These are phyloP conservation scores for Barypeithes pellucidus DNA, from an alignment of 2,888 invertebrate species.

Conservation along the genomic window DNA sequence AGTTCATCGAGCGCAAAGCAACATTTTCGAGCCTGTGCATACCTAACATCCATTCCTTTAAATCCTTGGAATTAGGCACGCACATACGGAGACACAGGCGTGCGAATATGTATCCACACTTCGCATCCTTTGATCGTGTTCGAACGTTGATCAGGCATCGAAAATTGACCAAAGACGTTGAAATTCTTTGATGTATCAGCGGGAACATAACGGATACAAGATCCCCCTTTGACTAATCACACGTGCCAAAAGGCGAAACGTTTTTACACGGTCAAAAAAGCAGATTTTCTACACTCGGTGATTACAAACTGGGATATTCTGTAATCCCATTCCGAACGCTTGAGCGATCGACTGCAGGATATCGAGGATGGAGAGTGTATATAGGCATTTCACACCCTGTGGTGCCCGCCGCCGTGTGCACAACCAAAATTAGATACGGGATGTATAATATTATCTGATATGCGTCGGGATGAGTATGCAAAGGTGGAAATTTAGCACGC, in stretches of 20 bases:
- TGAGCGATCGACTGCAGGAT: background rate
- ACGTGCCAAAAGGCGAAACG: constrained; percentile 20
- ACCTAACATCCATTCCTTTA: background rate
- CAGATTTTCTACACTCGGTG: constrained; percentile 30
- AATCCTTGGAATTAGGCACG: background rate
- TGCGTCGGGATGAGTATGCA: constrained; percentile 39
- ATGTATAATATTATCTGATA: constrained; percentile 2
- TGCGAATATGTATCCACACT: background rate
- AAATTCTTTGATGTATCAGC: constrained; percentile 33
- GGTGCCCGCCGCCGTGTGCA: background rate
- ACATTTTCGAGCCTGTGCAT: background rate
- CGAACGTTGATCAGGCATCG: constrained; percentile 27
- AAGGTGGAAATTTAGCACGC: constrained; percentile 44
- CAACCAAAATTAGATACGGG: constrained; percentile 32
- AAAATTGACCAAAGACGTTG: constrained; percentile 45
- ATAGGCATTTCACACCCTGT: constrained; percentile 40
- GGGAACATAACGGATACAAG: constrained; percentile 4
- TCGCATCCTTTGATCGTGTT: constrained; percentile 28
- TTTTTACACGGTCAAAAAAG: constrained; percentile 46
- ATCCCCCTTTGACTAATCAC: constrained; percentile 34
- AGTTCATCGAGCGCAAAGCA: background rate
- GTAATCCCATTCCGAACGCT: constrained; percentile 25
- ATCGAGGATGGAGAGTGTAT: background rate
- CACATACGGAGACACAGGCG: background rate
- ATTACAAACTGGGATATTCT: constrained; percentile 12